Evolutionary conservation across 2,797 vertebrate genomes (phyloP).

Genomic region (Manis pentadactyla): DNA sequence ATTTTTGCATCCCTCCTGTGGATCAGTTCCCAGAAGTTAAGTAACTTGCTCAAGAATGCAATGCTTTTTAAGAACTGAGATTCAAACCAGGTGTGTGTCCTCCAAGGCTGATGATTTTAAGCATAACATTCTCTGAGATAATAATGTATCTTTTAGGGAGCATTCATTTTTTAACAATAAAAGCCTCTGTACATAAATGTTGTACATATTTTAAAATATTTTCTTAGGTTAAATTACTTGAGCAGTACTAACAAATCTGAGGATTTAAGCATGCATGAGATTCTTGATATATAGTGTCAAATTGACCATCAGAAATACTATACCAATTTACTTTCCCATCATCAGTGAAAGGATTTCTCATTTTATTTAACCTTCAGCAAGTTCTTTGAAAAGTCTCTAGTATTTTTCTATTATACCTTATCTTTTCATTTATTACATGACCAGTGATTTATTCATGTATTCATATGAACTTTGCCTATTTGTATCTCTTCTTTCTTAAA

Average conservation of each 20-base stretch:
- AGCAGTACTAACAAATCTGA: background rate
- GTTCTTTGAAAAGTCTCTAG: background rate
- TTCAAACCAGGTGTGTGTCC: background rate
- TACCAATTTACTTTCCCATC: background rate
- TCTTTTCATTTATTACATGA: background rate
- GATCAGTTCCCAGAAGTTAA: background rate
- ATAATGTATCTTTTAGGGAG: background rate
- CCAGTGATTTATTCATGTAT: background rate
- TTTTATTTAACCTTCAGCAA: background rate
- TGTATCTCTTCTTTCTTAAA: background rate
- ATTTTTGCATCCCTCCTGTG: background rate
- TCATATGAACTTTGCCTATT: background rate
- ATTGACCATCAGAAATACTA: background rate
- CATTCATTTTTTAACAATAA: slow-evolving; percentile 13
- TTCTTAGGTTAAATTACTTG: background rate
- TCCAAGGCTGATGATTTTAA: background rate
- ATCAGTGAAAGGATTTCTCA: background rate
- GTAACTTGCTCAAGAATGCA: background rate
- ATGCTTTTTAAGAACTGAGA: background rate
- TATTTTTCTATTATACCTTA: background rate
- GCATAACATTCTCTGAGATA: background rate
- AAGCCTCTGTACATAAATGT: background rate
- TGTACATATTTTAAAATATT: background rate
- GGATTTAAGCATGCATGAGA: background rate
- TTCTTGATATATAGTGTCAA: background rate